A percentile compares a stretch with the other conserved stretches of the same genome.
Conservation (phyloP, 1,140 invertebrate species). For the Stratiolaelaps scimitus region DNA sequence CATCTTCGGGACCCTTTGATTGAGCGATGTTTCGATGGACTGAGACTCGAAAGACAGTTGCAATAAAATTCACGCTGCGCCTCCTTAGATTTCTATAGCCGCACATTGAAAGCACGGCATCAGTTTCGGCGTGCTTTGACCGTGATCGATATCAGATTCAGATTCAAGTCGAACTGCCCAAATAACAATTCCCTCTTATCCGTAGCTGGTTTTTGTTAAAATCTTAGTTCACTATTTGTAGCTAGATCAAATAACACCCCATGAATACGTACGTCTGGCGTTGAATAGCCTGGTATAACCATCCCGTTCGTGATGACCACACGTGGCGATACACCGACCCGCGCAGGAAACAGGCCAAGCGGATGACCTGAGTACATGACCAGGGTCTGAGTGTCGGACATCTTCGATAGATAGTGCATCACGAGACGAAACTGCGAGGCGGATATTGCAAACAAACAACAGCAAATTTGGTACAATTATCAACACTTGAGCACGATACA, state of each 20-base stretch:
- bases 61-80: too few relatives aligned
- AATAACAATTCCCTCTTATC: too few relatives aligned
- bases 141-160: too few relatives aligned
- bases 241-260: conserved; percentile 42
- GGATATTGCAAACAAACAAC: not conserved
- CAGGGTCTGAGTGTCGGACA: conserved; percentile 52
- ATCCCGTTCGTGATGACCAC: conserved; percentile 58
- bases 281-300: conserved; percentile 56
- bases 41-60: too few relatives aligned
- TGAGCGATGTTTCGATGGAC: not conserved
- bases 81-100: too few relatives aligned
- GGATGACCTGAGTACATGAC: conserved; percentile 57
- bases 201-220: not conserved
- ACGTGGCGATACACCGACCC: conserved; percentile 43
- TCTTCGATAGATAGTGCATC: conserved; percentile 50
- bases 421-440: conserved; percentile 49
- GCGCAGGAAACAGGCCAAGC: conserved; percentile 51
- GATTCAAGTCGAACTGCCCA: too few relatives aligned
- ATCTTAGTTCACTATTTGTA: not conserved
- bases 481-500: too few relatives aligned
- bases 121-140: too few relatives aligned
- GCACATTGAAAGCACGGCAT: too few relatives aligned
- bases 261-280: conserved; percentile 37
- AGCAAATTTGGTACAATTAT: too few relatives aligned
- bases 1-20: not conserved